phyloP scores from a whole-genome alignment of 2,888 invertebrate species.

The Zaprionus obscuricornis region DNA sequence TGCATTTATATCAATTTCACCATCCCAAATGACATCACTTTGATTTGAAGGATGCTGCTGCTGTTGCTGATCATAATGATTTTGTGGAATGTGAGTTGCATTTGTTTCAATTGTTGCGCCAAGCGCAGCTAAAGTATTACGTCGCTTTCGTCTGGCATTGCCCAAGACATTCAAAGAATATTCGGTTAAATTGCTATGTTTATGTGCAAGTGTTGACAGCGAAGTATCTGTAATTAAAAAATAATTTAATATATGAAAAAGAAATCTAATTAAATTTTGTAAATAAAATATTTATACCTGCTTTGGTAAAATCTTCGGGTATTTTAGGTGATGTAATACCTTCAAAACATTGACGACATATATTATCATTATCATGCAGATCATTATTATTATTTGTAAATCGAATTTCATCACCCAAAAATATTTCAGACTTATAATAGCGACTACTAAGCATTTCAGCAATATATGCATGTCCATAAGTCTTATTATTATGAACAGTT shows the following conservation, averaged over 20 bases:
- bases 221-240: slow-evolving; percentile 23
- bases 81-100: slow-evolving; percentile 9
- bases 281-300: slow-evolving; percentile 11
- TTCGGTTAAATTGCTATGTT: slow-evolving; percentile 75
- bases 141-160: slow-evolving; percentile 62
- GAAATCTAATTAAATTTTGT: neutral
- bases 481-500: slow-evolving; percentile 87
- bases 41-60: too few species aligned
- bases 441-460: slow-evolving; percentile 92
- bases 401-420: slow-evolving; percentile 88
- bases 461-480: slow-evolving; percentile 89
- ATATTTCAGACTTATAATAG: slow-evolving; percentile 87
- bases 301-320: slow-evolving; percentile 11
- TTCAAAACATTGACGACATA: slow-evolving; percentile 78
- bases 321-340: slow-evolving; percentile 61
- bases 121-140: slow-evolving; percentile 73
- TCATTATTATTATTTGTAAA: slow-evolving; percentile 70
- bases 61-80: slow-evolving; percentile 19
- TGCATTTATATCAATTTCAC: slow-evolving; percentile 89
- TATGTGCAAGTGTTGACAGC: slow-evolving; percentile 58
- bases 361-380: slow-evolving; percentile 68
- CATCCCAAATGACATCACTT: slow-evolving; percentile 86
- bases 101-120: slow-evolving; percentile 55
- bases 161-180: slow-evolving; percentile 78
- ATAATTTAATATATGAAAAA: neutral